Evolutionary conservation across 2,113 vertebrate species (phyloP).

Genomic region (Lepisosteus osseus): DNA sequence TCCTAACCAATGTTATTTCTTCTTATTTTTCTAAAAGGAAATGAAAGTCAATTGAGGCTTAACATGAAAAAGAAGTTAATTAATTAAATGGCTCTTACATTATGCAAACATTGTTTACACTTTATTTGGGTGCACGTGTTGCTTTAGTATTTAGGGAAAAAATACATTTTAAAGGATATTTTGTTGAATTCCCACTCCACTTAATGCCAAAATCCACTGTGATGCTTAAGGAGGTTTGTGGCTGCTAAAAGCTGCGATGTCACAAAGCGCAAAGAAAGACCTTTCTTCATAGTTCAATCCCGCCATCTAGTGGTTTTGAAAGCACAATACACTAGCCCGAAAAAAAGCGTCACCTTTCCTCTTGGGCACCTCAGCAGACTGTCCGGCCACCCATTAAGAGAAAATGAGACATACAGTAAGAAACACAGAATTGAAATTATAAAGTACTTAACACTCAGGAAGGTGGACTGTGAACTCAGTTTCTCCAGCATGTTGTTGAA

Average conservation of each 20-base stretch:
- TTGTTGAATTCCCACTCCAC: too few species aligned
- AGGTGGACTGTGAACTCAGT: neutral
- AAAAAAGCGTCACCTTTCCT: neutral
- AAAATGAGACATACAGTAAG: neutral
- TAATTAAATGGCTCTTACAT: too few species aligned
- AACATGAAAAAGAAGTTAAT: too few species aligned
- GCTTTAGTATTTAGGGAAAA: too few species aligned
- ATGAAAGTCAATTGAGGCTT: too few species aligned
- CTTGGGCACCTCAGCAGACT: neutral
- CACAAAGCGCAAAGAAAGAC: too few species aligned
- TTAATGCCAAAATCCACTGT: neutral
- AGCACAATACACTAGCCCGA: neutral
- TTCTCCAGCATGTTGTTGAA: constrained; percentile 4
- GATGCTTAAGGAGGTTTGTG: neutral
- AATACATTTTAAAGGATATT: neutral
- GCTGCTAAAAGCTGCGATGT: neutral
- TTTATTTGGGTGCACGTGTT: too few species aligned
- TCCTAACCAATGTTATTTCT: too few species aligned
- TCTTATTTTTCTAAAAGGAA: too few species aligned
- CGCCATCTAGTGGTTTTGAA: constrained; percentile 23
- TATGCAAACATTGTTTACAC: too few species aligned
- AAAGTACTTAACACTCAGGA: neutral
- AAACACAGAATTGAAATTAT: neutral
- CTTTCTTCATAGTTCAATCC: neutral
- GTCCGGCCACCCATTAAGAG: neutral